Evolutionary conservation across 2,888 invertebrate species (phyloP).

Genomic region (Ctenicera cuprea): DNA sequence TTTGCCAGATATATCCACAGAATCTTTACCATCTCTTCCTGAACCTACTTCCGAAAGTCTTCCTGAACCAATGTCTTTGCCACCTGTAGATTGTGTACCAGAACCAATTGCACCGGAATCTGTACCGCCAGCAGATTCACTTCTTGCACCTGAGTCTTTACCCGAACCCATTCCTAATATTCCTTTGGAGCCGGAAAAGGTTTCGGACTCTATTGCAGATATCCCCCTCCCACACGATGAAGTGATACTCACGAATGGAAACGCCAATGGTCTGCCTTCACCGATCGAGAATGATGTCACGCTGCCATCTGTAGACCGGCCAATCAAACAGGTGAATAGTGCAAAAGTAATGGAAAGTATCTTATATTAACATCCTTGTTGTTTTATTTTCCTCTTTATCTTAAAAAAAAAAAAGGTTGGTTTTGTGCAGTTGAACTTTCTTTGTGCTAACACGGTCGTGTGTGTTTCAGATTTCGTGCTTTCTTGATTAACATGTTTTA

Average conservation of each 20-base stretch:
- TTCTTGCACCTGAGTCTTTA: conserved; percentile 64
- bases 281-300: conserved; percentile 70
- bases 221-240: conserved; percentile 56
- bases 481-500: conserved; percentile 58
- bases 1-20: conserved; percentile 70
- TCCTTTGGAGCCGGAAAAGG: conserved; percentile 45
- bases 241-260: conserved; percentile 69
- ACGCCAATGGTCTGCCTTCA: conserved; percentile 69
- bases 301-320: conserved; percentile 74
- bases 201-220: conserved; percentile 59
- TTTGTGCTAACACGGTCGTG: conserved; percentile 58
- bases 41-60: conserved; percentile 66
- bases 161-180: conserved; percentile 48
- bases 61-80: conserved; percentile 70
- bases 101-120: conserved; percentile 67
- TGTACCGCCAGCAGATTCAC: conserved; percentile 62
- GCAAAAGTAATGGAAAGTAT: conserved; percentile 62
- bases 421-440: conserved; percentile 33
- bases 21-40: conserved; percentile 69
- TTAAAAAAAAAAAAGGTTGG: conserved; percentile 4
- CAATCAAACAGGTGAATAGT: conserved; percentile 74
- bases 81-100: conserved; percentile 70
- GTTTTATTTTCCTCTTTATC: conserved; percentile 54
- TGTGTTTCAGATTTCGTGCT: conserved; percentile 47
- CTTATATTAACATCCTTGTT: conserved; percentile 61